phyloP scores from a whole-genome alignment of 1,140 invertebrate species.

The Drosophila quadrilineata region DNA sequence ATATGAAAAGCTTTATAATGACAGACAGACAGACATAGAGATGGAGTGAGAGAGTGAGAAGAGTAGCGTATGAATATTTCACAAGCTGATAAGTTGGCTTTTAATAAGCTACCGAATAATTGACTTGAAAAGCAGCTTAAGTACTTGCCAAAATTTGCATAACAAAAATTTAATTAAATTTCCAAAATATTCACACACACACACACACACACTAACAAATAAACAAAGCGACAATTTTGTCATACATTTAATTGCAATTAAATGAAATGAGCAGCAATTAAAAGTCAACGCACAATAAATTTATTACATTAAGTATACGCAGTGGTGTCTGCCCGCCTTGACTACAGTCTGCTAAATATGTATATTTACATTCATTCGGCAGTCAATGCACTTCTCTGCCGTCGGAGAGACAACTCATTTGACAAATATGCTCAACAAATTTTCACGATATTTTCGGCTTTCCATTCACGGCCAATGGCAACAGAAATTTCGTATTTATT shows the following conservation, averaged over 20 bases:
- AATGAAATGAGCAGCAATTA: slow-evolving; percentile 21
- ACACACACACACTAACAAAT: too few relatives aligned
- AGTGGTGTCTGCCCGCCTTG: slow-evolving; percentile 35
- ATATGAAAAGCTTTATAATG: not conserved
- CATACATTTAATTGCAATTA: slow-evolving; percentile 12
- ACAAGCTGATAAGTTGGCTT: too few relatives aligned
- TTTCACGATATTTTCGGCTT: too few relatives aligned
- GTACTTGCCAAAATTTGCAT: too few relatives aligned
- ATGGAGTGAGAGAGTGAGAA: not conserved
- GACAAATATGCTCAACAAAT: slow-evolving; percentile 12
- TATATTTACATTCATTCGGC: not conserved
- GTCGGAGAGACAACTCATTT: slow-evolving; percentile 1
- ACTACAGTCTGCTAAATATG: slow-evolving; percentile 45
- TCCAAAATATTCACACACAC: not conserved
- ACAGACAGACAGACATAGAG: too few relatives aligned
- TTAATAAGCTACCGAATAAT: too few relatives aligned
- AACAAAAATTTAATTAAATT: not conserved
- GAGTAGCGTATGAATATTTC: not conserved
- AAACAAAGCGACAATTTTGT: too few relatives aligned
- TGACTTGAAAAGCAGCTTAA: too few relatives aligned
- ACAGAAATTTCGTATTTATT: slow-evolving; percentile 55
- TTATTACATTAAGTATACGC: slow-evolving; percentile 28
- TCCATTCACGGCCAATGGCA: too few relatives aligned
- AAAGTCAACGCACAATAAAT: slow-evolving; percentile 21
- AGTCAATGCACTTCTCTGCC: slow-evolving; percentile 62